A percentile compares a stretch with the other conserved stretches of the same genome.
Conservation (phyloP, 2,797 vertebrate genomes). For the Salarias fasciatus region DNA sequence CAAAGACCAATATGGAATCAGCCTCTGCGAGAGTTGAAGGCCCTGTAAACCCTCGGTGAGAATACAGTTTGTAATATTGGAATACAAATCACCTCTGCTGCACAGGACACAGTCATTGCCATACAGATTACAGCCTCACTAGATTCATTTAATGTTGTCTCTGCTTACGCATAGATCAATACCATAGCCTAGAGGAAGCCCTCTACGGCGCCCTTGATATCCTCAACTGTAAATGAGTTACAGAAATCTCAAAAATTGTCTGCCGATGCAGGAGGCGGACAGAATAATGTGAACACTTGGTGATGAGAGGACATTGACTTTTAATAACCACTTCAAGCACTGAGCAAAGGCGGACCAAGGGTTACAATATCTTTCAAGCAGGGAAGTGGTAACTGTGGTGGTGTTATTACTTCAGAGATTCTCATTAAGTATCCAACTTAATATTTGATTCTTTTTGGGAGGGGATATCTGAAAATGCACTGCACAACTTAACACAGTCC, state of each 20-base stretch:
- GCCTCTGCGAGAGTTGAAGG: constrained; percentile 35
- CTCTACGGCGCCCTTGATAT: constrained; percentile 62
- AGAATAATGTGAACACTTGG: constrained; percentile 24
- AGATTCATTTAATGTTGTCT: constrained; percentile 68
- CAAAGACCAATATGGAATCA: constrained; percentile 12
- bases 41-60: constrained; percentile 34
- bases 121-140: constrained; percentile 61
- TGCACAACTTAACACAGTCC: too few relatives aligned
- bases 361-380: background rate
- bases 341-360: constrained; percentile 5
- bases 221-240: constrained; percentile 43
- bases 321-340: constrained; percentile 20
- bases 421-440: background rate
- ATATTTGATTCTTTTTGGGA: background rate
- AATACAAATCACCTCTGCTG: constrained; percentile 68
- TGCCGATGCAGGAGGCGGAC: constrained; percentile 4
- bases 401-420: background rate
- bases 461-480: background rate
- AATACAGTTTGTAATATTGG: constrained; percentile 52
- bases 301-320: constrained; percentile 21
- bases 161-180: constrained; percentile 66
- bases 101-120: constrained; percentile 60
- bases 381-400: background rate
- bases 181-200: constrained; percentile 50
- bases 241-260: constrained; percentile 39